Evolutionary conservation across 1,140 invertebrate genomes (phyloP).

Genomic region (Spodoptera frugiperda): DNA sequence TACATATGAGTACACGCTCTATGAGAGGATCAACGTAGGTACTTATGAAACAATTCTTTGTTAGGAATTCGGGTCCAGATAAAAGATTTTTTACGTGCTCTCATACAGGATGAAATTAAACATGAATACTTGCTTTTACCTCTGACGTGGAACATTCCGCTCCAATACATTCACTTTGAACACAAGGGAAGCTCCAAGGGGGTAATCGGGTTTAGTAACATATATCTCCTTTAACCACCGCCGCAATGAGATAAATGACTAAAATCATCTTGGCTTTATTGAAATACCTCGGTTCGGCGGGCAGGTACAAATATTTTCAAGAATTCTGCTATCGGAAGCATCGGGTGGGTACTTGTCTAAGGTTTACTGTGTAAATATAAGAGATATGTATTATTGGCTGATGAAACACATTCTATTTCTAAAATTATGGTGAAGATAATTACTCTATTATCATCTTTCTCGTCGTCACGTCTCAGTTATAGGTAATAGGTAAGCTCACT

Average conservation of each 20-base stretch:
- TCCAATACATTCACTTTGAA: slow-evolving; percentile 83
- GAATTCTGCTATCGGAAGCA: slow-evolving; percentile 20
- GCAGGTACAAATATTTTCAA: slow-evolving; percentile 39
- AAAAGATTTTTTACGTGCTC: slow-evolving; percentile 76
- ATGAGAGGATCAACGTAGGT: slow-evolving; percentile 33
- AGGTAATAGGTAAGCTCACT: too few species aligned
- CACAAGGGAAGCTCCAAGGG: slow-evolving; percentile 74
- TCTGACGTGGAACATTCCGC: slow-evolving; percentile 83
- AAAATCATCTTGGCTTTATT: slow-evolving; percentile 62
- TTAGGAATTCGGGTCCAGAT: slow-evolving; percentile 76
- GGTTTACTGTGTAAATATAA: neutral
- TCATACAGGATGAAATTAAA: slow-evolving; percentile 80
- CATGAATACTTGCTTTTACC: slow-evolving; percentile 84
- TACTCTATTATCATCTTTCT: too few species aligned
- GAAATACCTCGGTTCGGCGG: slow-evolving; percentile 51
- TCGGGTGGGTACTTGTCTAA: neutral
- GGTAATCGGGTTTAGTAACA: slow-evolving; percentile 74
- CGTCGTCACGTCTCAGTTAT: too few species aligned
- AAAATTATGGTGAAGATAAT: neutral
- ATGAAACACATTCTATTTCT: neutral
- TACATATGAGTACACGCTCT: neutral
- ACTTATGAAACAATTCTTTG: slow-evolving; percentile 63
- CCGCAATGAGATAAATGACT: slow-evolving; percentile 68
- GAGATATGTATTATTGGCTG: too few species aligned
- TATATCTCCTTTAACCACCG: slow-evolving; percentile 64